These are phyloP conservation scores for Danaus plexippus DNA, from an alignment of 1,140 invertebrate genomes.

Conservation along the genomic window DNA sequence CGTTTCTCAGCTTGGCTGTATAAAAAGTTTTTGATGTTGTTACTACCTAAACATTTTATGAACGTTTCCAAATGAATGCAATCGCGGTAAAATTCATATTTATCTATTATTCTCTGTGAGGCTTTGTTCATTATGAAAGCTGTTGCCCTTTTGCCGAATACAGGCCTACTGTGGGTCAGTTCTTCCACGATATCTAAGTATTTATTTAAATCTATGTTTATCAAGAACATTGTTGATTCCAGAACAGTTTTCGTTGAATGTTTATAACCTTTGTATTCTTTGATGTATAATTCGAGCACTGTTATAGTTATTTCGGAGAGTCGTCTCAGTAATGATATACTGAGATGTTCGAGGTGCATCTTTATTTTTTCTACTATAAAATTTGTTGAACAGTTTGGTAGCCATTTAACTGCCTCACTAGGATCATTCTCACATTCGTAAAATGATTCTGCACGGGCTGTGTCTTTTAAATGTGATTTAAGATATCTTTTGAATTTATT, in stretches of 20 bases:
- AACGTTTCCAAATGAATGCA: conserved; percentile 39
- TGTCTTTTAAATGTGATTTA: conserved; percentile 34
- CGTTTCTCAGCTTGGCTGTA: conserved; percentile 25
- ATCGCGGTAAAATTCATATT: conserved; percentile 30
- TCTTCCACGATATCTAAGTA: conserved; percentile 40
- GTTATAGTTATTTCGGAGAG: conserved; percentile 40
- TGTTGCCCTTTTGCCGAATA: conserved; percentile 33
- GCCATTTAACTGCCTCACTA: conserved; percentile 38
- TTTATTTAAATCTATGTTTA: conserved; percentile 28
- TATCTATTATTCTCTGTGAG: conserved; percentile 32
- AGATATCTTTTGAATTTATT: conserved; percentile 38
- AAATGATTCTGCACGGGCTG: conserved; percentile 38
- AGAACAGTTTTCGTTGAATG: conserved; percentile 18
- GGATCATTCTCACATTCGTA: conserved; percentile 33
- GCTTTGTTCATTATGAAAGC: conserved; percentile 33
- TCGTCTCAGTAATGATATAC: conserved; percentile 26
- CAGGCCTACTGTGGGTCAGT: conserved; percentile 17
- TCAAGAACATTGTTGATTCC: conserved; percentile 30
- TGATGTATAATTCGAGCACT: conserved; percentile 32
- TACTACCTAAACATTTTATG: conserved; percentile 29
- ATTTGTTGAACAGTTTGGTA: conserved; percentile 38
- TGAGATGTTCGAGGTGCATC: conserved; percentile 28
- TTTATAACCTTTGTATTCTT: conserved; percentile 8
- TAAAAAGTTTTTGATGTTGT: conserved; percentile 41
- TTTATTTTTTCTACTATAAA: conserved; percentile 35